A percentile compares a stretch with the other conserved stretches of the same genome.
These are phyloP conservation scores for Zaprionus tsacasi DNA, from an alignment of 1,140 invertebrate genomes.

Conservation along the genomic window DNA sequence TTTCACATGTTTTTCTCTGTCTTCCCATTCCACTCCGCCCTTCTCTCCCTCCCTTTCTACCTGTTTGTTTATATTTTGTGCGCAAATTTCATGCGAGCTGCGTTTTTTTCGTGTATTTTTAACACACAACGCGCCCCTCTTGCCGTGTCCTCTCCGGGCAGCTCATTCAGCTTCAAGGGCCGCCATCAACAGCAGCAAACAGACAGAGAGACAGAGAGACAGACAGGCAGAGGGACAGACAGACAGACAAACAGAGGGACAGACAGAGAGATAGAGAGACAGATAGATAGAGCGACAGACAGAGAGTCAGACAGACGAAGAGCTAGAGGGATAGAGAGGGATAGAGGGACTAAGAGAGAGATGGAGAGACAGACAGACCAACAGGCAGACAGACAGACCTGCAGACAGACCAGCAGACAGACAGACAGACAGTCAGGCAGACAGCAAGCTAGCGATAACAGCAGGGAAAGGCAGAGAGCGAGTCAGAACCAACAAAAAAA, in stretches of 20 bases:
- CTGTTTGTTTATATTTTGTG: slow-evolving; percentile 52
- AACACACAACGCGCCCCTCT: slow-evolving; percentile 42
- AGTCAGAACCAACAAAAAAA: slow-evolving; percentile 43
- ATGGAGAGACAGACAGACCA: not conserved
- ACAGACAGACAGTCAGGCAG: too few relatives aligned
- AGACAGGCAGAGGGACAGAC: not conserved
- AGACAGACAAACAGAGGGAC: not conserved
- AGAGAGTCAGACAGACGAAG: not conserved
- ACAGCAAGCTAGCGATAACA: too few relatives aligned
- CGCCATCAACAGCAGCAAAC: slow-evolving; percentile 48
- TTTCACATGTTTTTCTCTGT: not conserved
- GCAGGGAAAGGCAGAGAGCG: not conserved
- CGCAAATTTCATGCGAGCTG: slow-evolving; percentile 51
- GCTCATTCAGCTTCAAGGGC: slow-evolving; percentile 47
- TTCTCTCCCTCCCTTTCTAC: not conserved
- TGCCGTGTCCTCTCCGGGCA: slow-evolving; percentile 15
- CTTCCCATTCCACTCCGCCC: too few relatives aligned
- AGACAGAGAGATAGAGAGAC: not conserved
- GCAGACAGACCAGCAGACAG: not conserved
- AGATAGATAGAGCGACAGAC: not conserved
- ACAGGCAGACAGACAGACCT: too few relatives aligned
- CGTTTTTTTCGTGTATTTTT: slow-evolving; percentile 64
- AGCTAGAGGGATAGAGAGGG: too few relatives aligned
- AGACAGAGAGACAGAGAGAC: not conserved
- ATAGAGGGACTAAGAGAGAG: not conserved